Conservation (phyloP, 2,888 invertebrate species). For the Zonitis immaculata region DNA sequence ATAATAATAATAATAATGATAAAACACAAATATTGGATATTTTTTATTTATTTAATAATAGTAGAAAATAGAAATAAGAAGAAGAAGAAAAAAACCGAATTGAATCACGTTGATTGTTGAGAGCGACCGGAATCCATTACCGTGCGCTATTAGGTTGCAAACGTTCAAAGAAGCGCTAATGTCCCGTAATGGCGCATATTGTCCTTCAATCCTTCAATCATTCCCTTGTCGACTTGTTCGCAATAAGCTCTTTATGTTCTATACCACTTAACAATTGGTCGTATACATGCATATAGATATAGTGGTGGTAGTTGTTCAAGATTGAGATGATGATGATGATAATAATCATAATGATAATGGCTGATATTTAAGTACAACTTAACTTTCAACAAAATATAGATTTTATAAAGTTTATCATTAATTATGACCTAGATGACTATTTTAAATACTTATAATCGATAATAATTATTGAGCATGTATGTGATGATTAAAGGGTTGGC, state of each 20-base stretch:
- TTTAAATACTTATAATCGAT: background rate
- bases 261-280: constrained; percentile 18
- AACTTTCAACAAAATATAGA: background rate
- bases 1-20: too few relatives aligned
- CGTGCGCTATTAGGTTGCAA: constrained; percentile 44
- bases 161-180: constrained; percentile 47
- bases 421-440: background rate
- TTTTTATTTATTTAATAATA: too few relatives aligned
- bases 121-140: constrained; percentile 45
- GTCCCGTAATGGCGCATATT: constrained; percentile 45
- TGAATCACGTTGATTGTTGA: constrained; percentile 46
- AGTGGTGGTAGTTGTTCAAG: background rate
- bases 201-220: constrained; percentile 45
- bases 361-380: background rate
- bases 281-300: too few relatives aligned
- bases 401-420: background rate
- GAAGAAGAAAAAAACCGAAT: too few relatives aligned
- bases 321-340: background rate
- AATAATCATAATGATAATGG: background rate
- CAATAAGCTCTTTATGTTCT: constrained; percentile 43
- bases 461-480: background rate
- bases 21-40: too few relatives aligned
- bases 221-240: constrained; percentile 32
- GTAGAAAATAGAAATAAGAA: too few relatives aligned
- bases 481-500: background rate